These are phyloP conservation scores for Ascaphus truei DNA, from an alignment of 2,113 vertebrate genomes.

Conservation along the genomic window DNA sequence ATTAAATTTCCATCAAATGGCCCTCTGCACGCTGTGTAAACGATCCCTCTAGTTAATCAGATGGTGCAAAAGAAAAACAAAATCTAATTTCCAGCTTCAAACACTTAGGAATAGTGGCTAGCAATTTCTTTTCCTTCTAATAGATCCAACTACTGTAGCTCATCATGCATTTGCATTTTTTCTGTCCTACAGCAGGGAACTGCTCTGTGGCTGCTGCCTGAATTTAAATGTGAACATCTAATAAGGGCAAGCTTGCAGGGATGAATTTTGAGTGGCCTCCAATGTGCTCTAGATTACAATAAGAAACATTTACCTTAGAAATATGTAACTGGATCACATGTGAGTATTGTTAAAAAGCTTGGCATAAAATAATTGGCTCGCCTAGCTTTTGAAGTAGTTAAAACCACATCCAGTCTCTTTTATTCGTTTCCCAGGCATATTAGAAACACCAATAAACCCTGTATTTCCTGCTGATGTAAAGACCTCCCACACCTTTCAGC, in stretches of 20 bases:
- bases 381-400: slow-evolving; percentile 12
- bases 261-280: slow-evolving; percentile 24
- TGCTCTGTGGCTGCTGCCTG: background rate
- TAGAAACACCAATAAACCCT: background rate
- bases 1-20: background rate
- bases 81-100: slow-evolving; percentile 8
- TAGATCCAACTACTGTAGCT: slow-evolving; percentile 4
- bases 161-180: background rate
- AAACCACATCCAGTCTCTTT: background rate
- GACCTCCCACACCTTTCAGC: background rate
- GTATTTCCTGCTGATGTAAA: slow-evolving; percentile 13
- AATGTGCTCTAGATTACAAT: slow-evolving; percentile 28
- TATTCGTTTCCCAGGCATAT: background rate
- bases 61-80: slow-evolving; percentile 4
- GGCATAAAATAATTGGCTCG: slow-evolving; percentile 24
- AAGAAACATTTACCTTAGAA: slow-evolving; percentile 8
- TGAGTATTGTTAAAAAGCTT: slow-evolving; percentile 5
- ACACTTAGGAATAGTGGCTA: slow-evolving; percentile 11
- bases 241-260: slow-evolving; percentile 20
- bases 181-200: background rate
- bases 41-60: slow-evolving; percentile 2
- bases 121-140: background rate
- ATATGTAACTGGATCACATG: slow-evolving; percentile 11
- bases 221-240: slow-evolving; percentile 25
- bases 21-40: background rate